Evolutionary conservation across 2,113 vertebrate species (phyloP).

Genomic region (Turnix velox): DNA sequence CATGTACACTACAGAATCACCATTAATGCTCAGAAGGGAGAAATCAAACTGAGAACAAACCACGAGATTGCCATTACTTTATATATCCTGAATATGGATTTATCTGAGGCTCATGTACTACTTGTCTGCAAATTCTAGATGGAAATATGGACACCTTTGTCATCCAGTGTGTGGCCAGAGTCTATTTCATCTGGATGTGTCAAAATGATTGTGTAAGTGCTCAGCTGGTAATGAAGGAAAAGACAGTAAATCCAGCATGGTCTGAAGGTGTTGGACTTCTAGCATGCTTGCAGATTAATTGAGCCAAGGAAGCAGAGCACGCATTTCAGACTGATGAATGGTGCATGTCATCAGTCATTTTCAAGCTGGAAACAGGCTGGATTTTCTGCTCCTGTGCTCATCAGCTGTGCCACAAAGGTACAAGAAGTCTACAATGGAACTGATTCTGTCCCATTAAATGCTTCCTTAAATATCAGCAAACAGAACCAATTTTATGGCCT

Average conservation of each 20-base stretch:
- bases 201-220: neutral
- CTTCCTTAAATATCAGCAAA: neutral
- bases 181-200: neutral
- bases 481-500: neutral
- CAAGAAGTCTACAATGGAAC: neutral
- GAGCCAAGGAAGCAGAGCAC: neutral
- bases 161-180: neutral
- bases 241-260: neutral
- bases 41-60: neutral
- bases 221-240: neutral
- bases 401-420: neutral
- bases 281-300: neutral
- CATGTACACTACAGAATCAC: fast-evolving
- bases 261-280: neutral
- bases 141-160: neutral
- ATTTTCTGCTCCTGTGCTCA: neutral
- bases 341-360: neutral
- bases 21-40: neutral
- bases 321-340: neutral
- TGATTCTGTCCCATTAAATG: neutral
- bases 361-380: neutral
- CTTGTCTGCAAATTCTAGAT: neutral
- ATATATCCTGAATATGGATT: neutral
- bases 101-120: neutral
- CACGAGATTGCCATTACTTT: neutral